A percentile compares a stretch with the other conserved stretches of the same genome.
Conservation (phyloP, 2,888 invertebrate genomes). For the Tyria jacobaeae region DNA sequence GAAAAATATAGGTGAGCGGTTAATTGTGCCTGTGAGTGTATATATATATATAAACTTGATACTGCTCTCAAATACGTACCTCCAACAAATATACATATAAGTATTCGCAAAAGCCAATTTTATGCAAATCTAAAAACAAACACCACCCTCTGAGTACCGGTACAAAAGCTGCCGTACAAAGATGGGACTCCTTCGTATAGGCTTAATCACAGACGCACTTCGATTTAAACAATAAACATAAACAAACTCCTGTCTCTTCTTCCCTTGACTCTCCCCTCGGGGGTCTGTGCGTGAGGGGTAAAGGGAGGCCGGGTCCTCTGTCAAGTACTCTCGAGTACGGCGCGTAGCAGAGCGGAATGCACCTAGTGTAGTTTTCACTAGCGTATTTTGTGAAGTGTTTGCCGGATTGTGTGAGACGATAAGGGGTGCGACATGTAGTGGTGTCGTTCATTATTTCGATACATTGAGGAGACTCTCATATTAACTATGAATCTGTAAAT, state of each 20-base stretch:
- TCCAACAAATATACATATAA: background rate
- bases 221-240: constrained; percentile 51
- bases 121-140: constrained; percentile 9
- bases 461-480: background rate
- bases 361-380: constrained; percentile 23
- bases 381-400: constrained; percentile 15
- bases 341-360: constrained; percentile 26
- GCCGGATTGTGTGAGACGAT: constrained; percentile 16
- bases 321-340: constrained; percentile 30
- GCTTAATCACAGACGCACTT: constrained; percentile 34
- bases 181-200: constrained; percentile 18
- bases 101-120: constrained; percentile 5
- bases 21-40: too few relatives aligned
- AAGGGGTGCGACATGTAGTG: constrained; percentile 3
- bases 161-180: constrained; percentile 11
- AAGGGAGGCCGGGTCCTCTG: constrained; percentile 24
- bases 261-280: background rate
- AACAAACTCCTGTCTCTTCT: constrained; percentile 28
- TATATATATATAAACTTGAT: background rate
- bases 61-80: background rate
- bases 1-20: too few relatives aligned
- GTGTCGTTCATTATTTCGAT: constrained; percentile 7
- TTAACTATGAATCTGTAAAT: background rate
- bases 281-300: constrained; percentile 20
- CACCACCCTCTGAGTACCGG: constrained; percentile 11